These are phyloP conservation scores for Hoplostethus atlanticus DNA, from an alignment of 2,797 vertebrate genomes.

Conservation along the genomic window DNA sequence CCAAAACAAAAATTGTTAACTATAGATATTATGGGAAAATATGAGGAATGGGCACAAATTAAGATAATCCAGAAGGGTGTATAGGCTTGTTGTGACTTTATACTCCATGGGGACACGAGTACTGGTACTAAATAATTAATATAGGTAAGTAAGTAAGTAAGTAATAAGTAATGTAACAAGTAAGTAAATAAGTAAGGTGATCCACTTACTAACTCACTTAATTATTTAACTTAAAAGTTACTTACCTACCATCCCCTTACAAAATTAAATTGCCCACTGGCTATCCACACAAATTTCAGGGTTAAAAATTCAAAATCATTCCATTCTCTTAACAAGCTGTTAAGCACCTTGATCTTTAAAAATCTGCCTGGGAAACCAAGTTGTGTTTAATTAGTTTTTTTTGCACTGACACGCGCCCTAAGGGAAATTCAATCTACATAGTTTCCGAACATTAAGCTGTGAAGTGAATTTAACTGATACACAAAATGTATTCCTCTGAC, in stretches of 20 bases:
- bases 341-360: slow-evolving; percentile 48
- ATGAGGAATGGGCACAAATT: too few relatives aligned
- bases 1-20: too few relatives aligned
- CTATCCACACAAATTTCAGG: slow-evolving; percentile 14
- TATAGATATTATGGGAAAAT: too few relatives aligned
- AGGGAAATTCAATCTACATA: slow-evolving; percentile 17
- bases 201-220: too few relatives aligned
- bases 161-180: too few relatives aligned
- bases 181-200: too few relatives aligned
- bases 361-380: slow-evolving; percentile 7
- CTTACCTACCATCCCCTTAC: slow-evolving; percentile 2
- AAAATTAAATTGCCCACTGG: slow-evolving; percentile 15
- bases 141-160: too few relatives aligned
- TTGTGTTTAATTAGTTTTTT: slow-evolving; percentile 24
- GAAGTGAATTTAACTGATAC: not conserved
- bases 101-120: too few relatives aligned
- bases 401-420: slow-evolving; percentile 2
- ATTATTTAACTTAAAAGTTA: slow-evolving; percentile 13
- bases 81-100: too few relatives aligned
- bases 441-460: slow-evolving; percentile 15
- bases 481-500: not conserved
- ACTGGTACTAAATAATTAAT: too few relatives aligned
- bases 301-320: slow-evolving; percentile 10
- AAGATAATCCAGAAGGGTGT: too few relatives aligned
- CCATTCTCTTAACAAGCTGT: slow-evolving; percentile 27